Evolutionary conservation across 2,113 vertebrate species (phyloP), one percentile per base, ranked within the genome.

Genomic region (Struthio camelus): DNA sequence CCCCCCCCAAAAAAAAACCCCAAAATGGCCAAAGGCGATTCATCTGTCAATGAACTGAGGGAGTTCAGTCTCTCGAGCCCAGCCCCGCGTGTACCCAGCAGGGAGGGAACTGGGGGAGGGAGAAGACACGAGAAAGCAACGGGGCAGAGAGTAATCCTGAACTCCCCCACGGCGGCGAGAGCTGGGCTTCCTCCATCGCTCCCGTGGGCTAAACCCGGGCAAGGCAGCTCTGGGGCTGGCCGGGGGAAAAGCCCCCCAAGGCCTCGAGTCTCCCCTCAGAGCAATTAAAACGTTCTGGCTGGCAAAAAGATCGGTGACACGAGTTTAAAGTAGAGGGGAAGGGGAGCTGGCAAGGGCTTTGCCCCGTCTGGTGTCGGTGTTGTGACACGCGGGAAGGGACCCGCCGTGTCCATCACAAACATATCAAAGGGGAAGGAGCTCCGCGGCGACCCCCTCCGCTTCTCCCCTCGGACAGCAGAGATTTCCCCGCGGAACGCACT

Each of bases 261-360:
- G 46, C 46, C 46, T 19, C 17, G 46, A 48, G 46, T 19, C 18
- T 19, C 18, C 18, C 46, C 46, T 19, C 18, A 19, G 46, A 46
- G 46, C 18, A 48, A 19, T 19, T 19, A 48, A 48, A 48, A 19
- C 12, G 46, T 48, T 14, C n/a, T 38, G 44, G 10, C 30, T 61
- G 54, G 42, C n/a, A 73, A 51, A 69, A 24, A 36, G 16, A 8
- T 32, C 19, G 3, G 9, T 24, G n/a, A 6, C 0, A 1, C 46
- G 10, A n/a, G 8, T 34, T 81, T 38, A 73, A 28, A 8, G 17
- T 16, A 69, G 24, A 28, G 75, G 9, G 30, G 34, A 34, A 75
- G 34, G 40, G 62, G 14, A 24, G 50, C 3, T 2, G n/a, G 6
- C 5, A 67, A 67, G 58, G 44, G n/a, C 54, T 93, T 51, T 73